Percentiles rank a stretch among this genome's conserved stretches.
phyloP scores from a whole-genome alignment of 2,113 vertebrate genomes.

The Epinephelus cyanopodus region DNA sequence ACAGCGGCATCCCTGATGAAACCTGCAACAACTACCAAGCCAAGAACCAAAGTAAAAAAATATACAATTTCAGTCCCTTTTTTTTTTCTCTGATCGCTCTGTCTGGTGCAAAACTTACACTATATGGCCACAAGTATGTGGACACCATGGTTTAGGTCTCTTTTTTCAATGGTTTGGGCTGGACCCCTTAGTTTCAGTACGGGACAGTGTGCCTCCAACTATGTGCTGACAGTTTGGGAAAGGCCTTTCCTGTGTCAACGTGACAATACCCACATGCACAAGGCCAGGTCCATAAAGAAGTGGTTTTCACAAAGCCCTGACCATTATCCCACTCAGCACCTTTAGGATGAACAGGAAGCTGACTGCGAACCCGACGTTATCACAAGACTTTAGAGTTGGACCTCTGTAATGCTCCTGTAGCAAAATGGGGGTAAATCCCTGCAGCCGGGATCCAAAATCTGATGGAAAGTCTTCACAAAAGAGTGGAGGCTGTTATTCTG shows the following conservation, averaged over 20 bases:
- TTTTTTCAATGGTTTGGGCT: background rate
- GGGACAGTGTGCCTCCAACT: background rate
- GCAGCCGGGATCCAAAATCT: background rate
- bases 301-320: background rate
- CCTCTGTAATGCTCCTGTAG: background rate
- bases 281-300: background rate
- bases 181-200: too few relatives aligned
- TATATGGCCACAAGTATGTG: background rate
- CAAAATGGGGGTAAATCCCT: background rate
- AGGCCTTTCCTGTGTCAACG: background rate
- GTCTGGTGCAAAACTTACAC: background rate
- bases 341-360: background rate
- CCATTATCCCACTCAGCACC: too few relatives aligned
- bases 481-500: background rate
- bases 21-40: constrained; percentile 99
- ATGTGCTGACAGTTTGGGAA: background rate
- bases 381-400: background rate
- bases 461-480: background rate
- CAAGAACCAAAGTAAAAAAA: constrained; percentile 89
- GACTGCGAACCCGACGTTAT: background rate
- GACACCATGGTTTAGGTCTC: background rate
- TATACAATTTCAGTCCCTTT: fast-evolving
- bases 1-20: constrained; percentile 92
- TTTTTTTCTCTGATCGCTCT: background rate
- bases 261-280: background rate